A percentile compares a stretch with the other conserved stretches of the same genome.
Conservation (phyloP, 2,888 invertebrate species). For the Cheilosia soror region DNA sequence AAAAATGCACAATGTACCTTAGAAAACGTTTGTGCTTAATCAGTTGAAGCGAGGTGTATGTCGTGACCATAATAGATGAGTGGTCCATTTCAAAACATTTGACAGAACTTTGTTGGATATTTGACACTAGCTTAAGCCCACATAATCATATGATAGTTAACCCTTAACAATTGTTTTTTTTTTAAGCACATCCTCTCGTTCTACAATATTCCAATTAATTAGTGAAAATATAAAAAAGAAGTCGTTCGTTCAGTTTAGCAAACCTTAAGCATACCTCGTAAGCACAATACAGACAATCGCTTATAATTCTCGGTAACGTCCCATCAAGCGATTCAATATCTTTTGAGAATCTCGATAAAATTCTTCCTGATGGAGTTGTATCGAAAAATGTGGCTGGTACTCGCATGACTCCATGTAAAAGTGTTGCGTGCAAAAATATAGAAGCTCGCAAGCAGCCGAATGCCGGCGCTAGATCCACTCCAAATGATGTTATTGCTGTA, state of each 20-base stretch:
- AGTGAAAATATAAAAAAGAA: constrained; percentile 15
- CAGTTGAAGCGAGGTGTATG: too few species aligned
- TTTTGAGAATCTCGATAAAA: constrained; percentile 86
- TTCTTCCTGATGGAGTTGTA: constrained; percentile 87
- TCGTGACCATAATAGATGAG: too few species aligned
- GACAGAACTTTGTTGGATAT: too few species aligned
- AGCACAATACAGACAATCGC: constrained; percentile 86
- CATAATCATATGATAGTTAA: background rate
- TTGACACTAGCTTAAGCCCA: background rate
- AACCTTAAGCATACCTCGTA: constrained; percentile 84
- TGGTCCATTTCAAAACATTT: too few species aligned
- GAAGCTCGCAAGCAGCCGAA: constrained; percentile 85
- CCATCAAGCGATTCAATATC: constrained; percentile 84
- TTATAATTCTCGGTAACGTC: constrained; percentile 83
- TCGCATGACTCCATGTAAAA: constrained; percentile 84
- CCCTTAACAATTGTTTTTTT: background rate
- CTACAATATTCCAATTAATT: constrained; percentile 30
- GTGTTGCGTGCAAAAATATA: constrained; percentile 81
- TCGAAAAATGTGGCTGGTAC: constrained; percentile 86
- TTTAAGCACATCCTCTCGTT: constrained; percentile 2
- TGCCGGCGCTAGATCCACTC: constrained; percentile 88
- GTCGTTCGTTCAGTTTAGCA: background rate
- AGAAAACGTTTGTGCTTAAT: too few species aligned
- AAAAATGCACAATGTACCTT: too few species aligned
- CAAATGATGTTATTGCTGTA: constrained; percentile 88